phyloP scores from a whole-genome alignment of 2,888 invertebrate species.

The Drosophila mayaguana region DNA sequence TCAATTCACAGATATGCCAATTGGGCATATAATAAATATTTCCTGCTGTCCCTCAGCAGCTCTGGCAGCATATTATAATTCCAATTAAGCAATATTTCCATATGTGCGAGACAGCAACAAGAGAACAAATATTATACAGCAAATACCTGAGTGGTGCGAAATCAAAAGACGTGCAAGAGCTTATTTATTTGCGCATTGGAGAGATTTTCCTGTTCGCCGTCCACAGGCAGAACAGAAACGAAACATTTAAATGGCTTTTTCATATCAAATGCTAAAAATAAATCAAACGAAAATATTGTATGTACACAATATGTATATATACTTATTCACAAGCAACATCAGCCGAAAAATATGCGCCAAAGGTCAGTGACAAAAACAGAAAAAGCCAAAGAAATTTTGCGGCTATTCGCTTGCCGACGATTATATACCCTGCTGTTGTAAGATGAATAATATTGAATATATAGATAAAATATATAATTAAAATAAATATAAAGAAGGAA shows the following conservation, averaged over 20 bases:
- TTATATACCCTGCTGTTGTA: not conserved
- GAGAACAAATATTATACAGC: not conserved
- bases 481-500: not conserved
- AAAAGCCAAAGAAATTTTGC: not conserved
- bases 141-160: not conserved
- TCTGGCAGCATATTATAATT: slow-evolving; percentile 33
- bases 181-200: slow-evolving; percentile 36
- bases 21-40: slow-evolving; percentile 5
- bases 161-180: slow-evolving; percentile 50
- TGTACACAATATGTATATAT: slow-evolving; percentile 5
- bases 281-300: slow-evolving; percentile 30
- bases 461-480: too few species aligned
- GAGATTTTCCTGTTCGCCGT: slow-evolving; percentile 11
- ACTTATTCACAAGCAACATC: slow-evolving; percentile 32
- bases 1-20: slow-evolving; percentile 17
- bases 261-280: slow-evolving; percentile 69
- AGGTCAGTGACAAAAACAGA: slow-evolving; percentile 54
- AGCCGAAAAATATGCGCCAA: slow-evolving; percentile 34
- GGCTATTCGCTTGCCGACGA: not conserved
- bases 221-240: slow-evolving; percentile 28
- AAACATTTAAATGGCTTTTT: slow-evolving; percentile 52
- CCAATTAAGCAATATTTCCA: slow-evolving; percentile 43
- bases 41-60: slow-evolving; percentile 8
- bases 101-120: not conserved
- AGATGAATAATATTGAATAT: too few species aligned